Base-by-base conservation (phyloP, 2,113 vertebrate genomes). In the Gila orcuttii region DNA sequence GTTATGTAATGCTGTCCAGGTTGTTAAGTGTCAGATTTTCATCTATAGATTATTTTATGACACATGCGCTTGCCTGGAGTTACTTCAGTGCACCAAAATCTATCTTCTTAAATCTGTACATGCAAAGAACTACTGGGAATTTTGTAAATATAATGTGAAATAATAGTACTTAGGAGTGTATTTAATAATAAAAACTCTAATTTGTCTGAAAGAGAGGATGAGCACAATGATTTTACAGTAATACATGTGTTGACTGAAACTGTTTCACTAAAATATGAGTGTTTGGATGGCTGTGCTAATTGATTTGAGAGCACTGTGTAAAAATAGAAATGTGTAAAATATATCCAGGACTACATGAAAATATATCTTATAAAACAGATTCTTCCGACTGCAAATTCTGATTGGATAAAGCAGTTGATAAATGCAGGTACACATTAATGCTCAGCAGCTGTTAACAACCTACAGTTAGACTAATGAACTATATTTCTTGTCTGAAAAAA, bases 1-100 rank as follows among this genome's bases (percentile, higher is more conserved):
- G 39, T 85, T 79, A 85, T 28, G 33, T 31, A 79, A 85, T 2
- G 19, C 25, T 66, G 10, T 15, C 50, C 76, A 42, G 45, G 36
- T 19, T 42, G 75, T 73, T 50, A 79, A 47, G 68, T 85, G 76
- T 71, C 64, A 59, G 50, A 80, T 85, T 60, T 71, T 8, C 76
- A 74, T 17, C 15, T 17, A 55, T n/a, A 55, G 11, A 79, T 80
- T 69, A 80, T 71, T 42, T 64, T 52, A 33, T 55, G 60, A 10
- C 42, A 66, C 79, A 31, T 66, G 79, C 10, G 15, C 12, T 42
- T 55, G 13, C n/a, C 6, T 69, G 31, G 6, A 17, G 15, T 79
- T 60, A 79, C 6, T 79, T 39, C 21, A 60, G 9, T 11, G 21
- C 23, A 28, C 45, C 6, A 10, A 19, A 33, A 31, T 2, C 10